Base-by-base conservation (phyloP, 1,140 invertebrate species). In the Drosophila albomicans region DNA sequence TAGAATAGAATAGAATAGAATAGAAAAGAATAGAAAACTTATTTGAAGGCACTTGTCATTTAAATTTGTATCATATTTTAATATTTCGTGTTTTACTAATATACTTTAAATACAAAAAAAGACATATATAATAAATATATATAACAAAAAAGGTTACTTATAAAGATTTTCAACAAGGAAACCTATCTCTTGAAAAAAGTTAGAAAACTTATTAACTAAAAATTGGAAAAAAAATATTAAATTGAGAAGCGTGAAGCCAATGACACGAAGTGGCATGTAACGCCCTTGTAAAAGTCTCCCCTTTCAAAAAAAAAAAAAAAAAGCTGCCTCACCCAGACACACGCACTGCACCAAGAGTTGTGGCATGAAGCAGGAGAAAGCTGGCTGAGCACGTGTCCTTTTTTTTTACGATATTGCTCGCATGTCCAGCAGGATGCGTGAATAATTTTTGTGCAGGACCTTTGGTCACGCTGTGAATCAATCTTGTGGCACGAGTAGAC, bases 381-480 rank as follows among this genome's bases (percentile, higher is more conserved):
- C 54, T 78, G 48, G 61, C 64, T 46, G 61, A 46, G 75, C 67
- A 79, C 63, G 75, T 61, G 78, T 78, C 64, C 67, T 15, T 16
- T 25, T 62, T 62, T 64, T 77, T 56, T 76, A 56, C 73, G 63
- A 49, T 76, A 59, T 54, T 69, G 79, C 65, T 82, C 70, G 79
- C 84, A 87, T 88, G 84, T 88, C 64, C 84, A 56, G 66, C 58
- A 69, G 79, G 85, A 88, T 65, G 85, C 84, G 85, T 88, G 84
- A 89, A 88, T 88, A 88, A 84, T 88, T 78, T 78, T 81, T 56
- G 63, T 81, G 80, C 84, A 80, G 78, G 84, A 88, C 84, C 84
- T 88, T 88, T 88, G 87, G 88, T 88, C 87, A 91, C 72, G 87
- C 87, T 91, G 88, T 91, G 87, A 91, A 91, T 91, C 87, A 91